Evolutionary conservation across 2,888 invertebrate genomes (phyloP).

Genomic region (Papilio demoleus): DNA sequence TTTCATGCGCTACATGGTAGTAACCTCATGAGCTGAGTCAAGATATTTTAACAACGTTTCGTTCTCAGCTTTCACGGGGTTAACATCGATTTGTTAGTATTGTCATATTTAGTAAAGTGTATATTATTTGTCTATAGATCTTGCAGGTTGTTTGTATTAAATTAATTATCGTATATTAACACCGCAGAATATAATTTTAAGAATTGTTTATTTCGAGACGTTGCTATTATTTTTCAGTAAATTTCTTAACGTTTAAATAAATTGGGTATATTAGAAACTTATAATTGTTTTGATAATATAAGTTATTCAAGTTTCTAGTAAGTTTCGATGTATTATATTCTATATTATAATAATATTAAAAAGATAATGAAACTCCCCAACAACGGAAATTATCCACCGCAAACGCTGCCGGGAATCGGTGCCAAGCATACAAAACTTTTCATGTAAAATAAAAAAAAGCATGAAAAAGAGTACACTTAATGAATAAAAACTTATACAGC

Average conservation of each 20-base stretch:
- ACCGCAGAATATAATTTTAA: no score
- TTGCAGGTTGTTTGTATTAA: no score
- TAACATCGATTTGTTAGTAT: no score
- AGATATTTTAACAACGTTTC: no score
- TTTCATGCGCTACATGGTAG: no score
- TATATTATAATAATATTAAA: slow-evolving; percentile 29
- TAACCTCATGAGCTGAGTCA: no score
- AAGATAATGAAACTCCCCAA: slow-evolving; percentile 39
- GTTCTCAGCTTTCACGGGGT: no score
- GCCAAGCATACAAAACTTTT: slow-evolving; percentile 40
- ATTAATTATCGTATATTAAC: no score
- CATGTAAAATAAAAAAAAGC: slow-evolving; percentile 39
- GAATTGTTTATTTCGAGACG: no score
- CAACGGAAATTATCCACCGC: slow-evolving; percentile 41
- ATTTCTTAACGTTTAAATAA: background rate
- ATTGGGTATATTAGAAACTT: background rate
- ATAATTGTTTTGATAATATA: background rate
- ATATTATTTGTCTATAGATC: no score
- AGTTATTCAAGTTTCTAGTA: background rate
- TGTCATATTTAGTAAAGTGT: no score
- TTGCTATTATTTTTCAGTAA: background rate
- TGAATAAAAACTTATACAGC: slow-evolving; percentile 33
- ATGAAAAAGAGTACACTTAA: slow-evolving; percentile 37
- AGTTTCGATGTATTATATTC: slow-evolving; percentile 12
- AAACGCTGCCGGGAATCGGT: slow-evolving; percentile 38